Evolutionary conservation across 2,113 vertebrate genomes (phyloP).

Genomic region (Ammospiza nelsoni): DNA sequence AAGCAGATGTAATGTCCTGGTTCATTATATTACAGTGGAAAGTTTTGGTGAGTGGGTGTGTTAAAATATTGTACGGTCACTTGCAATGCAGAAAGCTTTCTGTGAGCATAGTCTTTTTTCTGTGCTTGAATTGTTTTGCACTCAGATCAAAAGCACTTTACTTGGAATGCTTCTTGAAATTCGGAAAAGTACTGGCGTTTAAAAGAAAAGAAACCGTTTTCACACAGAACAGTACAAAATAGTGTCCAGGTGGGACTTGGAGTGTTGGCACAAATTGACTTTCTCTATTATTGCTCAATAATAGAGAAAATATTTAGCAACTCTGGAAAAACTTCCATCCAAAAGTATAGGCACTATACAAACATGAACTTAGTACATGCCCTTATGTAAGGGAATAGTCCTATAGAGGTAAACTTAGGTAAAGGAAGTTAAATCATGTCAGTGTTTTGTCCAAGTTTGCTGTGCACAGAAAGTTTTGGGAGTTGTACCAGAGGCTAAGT

Average conservation of each 20-base stretch:
- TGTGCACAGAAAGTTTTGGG: background rate
- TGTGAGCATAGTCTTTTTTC: background rate
- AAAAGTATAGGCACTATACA: background rate
- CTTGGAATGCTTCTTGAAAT: conserved; percentile 4
- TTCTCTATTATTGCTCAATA: conserved; percentile 23
- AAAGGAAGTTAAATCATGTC: background rate
- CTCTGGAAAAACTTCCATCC: background rate
- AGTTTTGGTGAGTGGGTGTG: background rate
- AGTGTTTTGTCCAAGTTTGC: background rate
- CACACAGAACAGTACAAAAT: background rate
- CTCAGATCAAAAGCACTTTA: background rate
- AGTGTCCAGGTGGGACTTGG: background rate
- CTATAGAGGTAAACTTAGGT: background rate
- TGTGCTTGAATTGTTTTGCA: conserved; percentile 15
- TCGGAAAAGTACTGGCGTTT: background rate
- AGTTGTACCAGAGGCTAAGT: background rate
- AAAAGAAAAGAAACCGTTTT: background rate
- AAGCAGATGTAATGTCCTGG: background rate
- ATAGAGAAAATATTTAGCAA: background rate
- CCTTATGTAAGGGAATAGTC: background rate
- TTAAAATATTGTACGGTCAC: background rate
- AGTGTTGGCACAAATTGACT: background rate
- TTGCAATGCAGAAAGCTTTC: conserved; percentile 20
- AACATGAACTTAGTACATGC: background rate
- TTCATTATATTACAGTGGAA: conserved; percentile 2